These are phyloP conservation scores for Eurosta solidaginis DNA, from an alignment of 1,140 invertebrate genomes.

Conservation along the genomic window DNA sequence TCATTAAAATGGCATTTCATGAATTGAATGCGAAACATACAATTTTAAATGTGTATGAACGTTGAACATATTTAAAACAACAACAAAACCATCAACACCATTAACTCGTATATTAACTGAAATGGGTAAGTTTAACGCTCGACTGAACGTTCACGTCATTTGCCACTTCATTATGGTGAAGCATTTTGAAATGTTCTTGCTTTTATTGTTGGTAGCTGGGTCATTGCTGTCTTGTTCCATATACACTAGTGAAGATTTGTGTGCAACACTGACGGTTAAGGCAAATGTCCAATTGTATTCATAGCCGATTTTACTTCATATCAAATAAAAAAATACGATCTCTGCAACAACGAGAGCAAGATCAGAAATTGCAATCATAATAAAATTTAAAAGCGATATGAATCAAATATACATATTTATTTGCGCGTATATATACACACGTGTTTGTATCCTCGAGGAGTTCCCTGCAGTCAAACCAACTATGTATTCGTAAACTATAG, in stretches of 20 bases:
- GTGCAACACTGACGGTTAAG: not conserved
- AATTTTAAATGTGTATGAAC: not conserved
- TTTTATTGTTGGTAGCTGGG: not conserved
- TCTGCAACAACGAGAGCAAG: not conserved
- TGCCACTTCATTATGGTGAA: conserved; percentile 1
- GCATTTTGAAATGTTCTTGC: not conserved
- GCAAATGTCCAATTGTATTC: not conserved
- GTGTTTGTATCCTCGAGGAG: too few species aligned
- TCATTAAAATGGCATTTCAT: conserved; percentile 14
- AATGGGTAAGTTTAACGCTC: not conserved
- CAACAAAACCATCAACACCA: not conserved
- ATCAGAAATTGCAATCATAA: not conserved
- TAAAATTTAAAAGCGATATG: not conserved
- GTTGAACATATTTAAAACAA: not conserved
- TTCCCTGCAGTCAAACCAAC: too few species aligned
- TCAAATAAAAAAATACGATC: not conserved
- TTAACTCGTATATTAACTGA: not conserved
- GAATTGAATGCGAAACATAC: not conserved
- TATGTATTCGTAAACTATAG: too few species aligned
- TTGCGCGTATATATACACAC: not conserved
- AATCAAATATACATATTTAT: not conserved
- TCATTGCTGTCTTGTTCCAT: not conserved
- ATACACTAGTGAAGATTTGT: not conserved
- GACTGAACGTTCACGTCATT: not conserved
- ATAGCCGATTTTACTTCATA: not conserved